Percentiles rank a stretch among this genome's conserved stretches.
phyloP scores from a whole-genome alignment of 2,797 vertebrate genomes.

The Xyrichtys novacula region DNA sequence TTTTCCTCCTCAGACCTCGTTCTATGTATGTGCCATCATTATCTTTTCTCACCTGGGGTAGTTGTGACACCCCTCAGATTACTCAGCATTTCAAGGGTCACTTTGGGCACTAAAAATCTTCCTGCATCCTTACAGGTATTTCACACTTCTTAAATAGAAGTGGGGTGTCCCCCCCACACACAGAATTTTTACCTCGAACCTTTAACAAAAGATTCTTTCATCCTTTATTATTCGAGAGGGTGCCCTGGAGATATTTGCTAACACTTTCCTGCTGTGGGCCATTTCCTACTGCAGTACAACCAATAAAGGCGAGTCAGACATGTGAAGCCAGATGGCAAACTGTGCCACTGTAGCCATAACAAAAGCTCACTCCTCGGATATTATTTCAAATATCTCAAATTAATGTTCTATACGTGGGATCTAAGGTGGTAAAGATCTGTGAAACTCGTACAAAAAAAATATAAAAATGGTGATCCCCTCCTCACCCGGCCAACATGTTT shows the following conservation, averaged over 20 bases:
- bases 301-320: slow-evolving; percentile 53
- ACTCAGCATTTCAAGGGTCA: slow-evolving; percentile 29
- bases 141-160: slow-evolving; percentile 41
- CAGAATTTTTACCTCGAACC: slow-evolving; percentile 43
- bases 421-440: not conserved
- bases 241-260: slow-evolving; percentile 63
- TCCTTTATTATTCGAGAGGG: slow-evolving; percentile 76
- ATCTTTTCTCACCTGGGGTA: slow-evolving; percentile 50
- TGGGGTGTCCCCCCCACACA: slow-evolving; percentile 26
- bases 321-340: slow-evolving; percentile 31
- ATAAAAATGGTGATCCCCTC: slow-evolving; percentile 20
- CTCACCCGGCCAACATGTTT: slow-evolving; percentile 34
- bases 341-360: slow-evolving; percentile 23
- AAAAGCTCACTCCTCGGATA: slow-evolving; percentile 20
- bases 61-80: slow-evolving; percentile 28
- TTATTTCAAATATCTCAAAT: slow-evolving; percentile 22
- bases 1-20: slow-evolving; percentile 29
- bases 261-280: slow-evolving; percentile 54
- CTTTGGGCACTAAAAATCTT: slow-evolving; percentile 35
- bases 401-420: not conserved
- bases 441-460: slow-evolving; percentile 19
- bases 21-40: slow-evolving; percentile 30
- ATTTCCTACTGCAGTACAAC: slow-evolving; percentile 68
- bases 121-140: slow-evolving; percentile 65
- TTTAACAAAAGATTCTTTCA: slow-evolving; percentile 77